Evolutionary conservation across 35 echinoderm and acorn worm species (phyloP).

Genomic region (Ophiothrix spiculata): DNA sequence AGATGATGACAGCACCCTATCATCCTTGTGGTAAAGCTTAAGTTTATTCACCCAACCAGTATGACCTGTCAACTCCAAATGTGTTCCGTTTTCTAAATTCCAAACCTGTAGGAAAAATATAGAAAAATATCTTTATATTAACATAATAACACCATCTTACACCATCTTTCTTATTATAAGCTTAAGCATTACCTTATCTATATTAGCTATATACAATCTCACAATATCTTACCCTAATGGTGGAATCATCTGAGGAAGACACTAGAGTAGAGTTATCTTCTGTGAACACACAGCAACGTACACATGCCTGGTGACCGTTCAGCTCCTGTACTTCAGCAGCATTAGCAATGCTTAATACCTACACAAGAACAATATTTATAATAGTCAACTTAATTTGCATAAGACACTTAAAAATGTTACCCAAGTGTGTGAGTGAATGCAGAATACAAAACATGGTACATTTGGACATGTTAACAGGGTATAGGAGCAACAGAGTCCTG

Average conservation of each 20-base stretch:
- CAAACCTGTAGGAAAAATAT: conserved; percentile 11
- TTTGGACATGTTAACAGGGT: too few relatives aligned
- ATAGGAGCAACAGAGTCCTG: too few relatives aligned
- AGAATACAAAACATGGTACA: too few relatives aligned
- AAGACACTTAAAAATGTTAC: too few relatives aligned
- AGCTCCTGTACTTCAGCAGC: conserved; percentile 16
- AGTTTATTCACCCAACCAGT: conserved; percentile 29
- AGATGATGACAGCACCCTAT: conserved; percentile 55
- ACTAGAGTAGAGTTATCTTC: conserved; percentile 38
- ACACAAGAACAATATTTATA: too few relatives aligned
- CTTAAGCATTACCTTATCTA: too few relatives aligned
- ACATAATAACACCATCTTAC: too few relatives aligned
- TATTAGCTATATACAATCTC: too few relatives aligned
- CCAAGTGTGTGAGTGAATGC: too few relatives aligned
- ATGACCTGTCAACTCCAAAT: conserved; percentile 41
- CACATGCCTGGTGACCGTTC: conserved; percentile 35
- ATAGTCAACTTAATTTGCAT: too few relatives aligned
- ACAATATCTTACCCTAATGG: conserved; percentile 35
- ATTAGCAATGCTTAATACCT: conserved; percentile 23
- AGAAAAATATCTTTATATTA: not conserved
- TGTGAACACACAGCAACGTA: conserved; percentile 64
- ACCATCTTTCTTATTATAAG: too few relatives aligned
- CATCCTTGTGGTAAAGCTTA: conserved; percentile 52
- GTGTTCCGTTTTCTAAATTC: conserved; percentile 21
- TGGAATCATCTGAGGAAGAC: conserved; percentile 32